Percentiles rank a stretch among this genome's conserved stretches.
Evolutionary conservation across 2,888 invertebrate genomes (phyloP).

Genomic region (Andrena minutula): DNA sequence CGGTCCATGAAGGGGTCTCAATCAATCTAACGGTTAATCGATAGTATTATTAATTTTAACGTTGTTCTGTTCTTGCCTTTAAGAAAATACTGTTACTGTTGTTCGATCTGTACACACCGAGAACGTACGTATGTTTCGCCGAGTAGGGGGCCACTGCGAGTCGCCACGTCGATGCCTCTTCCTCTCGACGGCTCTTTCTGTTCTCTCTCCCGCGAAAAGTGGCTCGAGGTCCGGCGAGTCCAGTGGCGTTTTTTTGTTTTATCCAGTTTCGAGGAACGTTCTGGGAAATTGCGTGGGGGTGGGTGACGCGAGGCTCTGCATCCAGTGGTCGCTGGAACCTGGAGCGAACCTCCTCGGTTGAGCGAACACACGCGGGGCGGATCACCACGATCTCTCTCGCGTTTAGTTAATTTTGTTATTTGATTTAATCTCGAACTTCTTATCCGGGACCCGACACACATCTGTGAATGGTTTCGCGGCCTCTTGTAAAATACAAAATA

Average conservation of each 20-base stretch:
- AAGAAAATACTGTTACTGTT: background rate
- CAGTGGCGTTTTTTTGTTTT: background rate
- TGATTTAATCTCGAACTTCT: constrained; percentile 83
- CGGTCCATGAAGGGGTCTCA: background rate
- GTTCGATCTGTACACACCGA: no score
- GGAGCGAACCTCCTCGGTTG: constrained; percentile 59
- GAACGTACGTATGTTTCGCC: no score
- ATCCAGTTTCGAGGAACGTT: background rate
- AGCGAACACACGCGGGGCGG: constrained; percentile 75
- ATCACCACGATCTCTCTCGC: constrained; percentile 77
- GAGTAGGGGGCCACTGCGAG: no score
- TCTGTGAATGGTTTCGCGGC: constrained; percentile 77
- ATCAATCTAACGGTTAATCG: constrained; percentile 2
- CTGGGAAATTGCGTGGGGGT: background rate
- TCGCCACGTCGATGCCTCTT: no score
- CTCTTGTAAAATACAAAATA: constrained; percentile 84
- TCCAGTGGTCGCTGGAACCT: constrained; percentile 49
- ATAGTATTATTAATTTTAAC: constrained; percentile 1
- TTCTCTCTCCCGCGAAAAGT: background rate
- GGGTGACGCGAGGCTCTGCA: constrained; percentile 5
- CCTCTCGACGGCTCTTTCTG: background rate
- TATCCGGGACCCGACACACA: constrained; percentile 75
- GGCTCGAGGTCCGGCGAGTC: background rate
- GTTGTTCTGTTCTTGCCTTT: constrained; percentile 3
- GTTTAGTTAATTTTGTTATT: constrained; percentile 85